A percentile compares a stretch with the other conserved stretches of the same genome.
Evolutionary conservation across 2,797 vertebrate genomes (phyloP).

Genomic region (Thripadectes ignobilis): DNA sequence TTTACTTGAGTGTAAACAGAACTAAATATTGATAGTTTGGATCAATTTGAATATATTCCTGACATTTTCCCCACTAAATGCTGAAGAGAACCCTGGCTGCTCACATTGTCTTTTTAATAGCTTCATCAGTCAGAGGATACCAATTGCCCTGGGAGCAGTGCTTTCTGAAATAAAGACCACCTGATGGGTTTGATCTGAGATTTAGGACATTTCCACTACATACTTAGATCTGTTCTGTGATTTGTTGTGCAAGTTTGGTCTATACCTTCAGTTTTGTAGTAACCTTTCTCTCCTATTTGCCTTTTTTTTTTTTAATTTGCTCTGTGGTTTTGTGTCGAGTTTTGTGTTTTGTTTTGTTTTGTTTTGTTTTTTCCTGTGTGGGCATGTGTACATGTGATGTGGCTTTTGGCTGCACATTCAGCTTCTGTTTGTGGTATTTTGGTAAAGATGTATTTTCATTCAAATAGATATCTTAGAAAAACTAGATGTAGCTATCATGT

Average conservation of each 20-base stretch:
- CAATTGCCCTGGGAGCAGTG: background rate
- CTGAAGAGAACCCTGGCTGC: background rate
- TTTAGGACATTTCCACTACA: background rate
- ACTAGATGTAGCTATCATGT: background rate
- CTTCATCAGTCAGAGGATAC: background rate
- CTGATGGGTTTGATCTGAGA: background rate
- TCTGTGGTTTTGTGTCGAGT: background rate
- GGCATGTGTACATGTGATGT: accelerated
- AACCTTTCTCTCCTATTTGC: background rate
- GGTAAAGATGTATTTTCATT: background rate
- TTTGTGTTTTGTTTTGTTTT: too few species aligned
- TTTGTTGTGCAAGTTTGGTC: background rate
- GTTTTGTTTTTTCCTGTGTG: background rate
- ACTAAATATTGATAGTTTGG: background rate
- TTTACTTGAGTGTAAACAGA: background rate
- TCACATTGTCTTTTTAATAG: background rate
- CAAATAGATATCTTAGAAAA: background rate
- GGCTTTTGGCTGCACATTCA: background rate
- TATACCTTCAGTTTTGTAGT: background rate
- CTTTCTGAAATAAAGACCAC: background rate
- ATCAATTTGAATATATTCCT: background rate
- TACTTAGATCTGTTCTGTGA: background rate
- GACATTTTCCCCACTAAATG: background rate
- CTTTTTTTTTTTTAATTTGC: background rate
- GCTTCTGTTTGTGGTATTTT: background rate